Evolutionary conservation across 2,113 vertebrate genomes (phyloP), one percentile per base, ranked within the genome.

Genomic region (Silurus meridionalis): DNA sequence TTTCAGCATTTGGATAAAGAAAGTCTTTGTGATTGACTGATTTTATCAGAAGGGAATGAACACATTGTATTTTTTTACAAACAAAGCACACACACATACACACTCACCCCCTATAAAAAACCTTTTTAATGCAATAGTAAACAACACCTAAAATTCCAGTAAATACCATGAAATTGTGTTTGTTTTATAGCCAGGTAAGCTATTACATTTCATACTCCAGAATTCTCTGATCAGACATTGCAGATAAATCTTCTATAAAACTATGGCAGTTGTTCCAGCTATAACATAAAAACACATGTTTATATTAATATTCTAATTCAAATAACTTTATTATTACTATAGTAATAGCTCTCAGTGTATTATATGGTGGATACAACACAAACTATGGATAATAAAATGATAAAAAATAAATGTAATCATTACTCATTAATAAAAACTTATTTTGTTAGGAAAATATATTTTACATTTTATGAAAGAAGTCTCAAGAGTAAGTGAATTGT

Each of bases 1-100:
- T 82, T 83, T 63, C 50, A 84, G 25, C 64, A 63, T 78, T 71
- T 57, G 74, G 25, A 37, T 75, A 89, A 89, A 84, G 85, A 78
- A 78, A 91, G 61, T 66, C 80, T 90, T 83, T 88, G 71, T 90
- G 91, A 93, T 91, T 88, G 88, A 80, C 85, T 88, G 88, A 92
- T 91, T 86, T 86, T 90, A 90, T 91, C 90, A 82, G 87, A 55
- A 23, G 86, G 87, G 82, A 79, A 48, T 53, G 63, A 87, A 83
- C 52, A 78, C 57, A 66, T 89, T 58, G 52, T 28, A 48, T 84
- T 37, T 80, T 80, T 37, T 84, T 17, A 87, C 80, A 69, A 52
- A 55, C 66, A 66, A 72, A 88, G 74, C 79, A 63, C 58, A 86
- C 64, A 83, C 52, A 86, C 85, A 77, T 46, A 81, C 37, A 82